Evolutionary conservation across 1,140 invertebrate genomes (phyloP).

Genomic region (Hylaeus anthracinus): DNA sequence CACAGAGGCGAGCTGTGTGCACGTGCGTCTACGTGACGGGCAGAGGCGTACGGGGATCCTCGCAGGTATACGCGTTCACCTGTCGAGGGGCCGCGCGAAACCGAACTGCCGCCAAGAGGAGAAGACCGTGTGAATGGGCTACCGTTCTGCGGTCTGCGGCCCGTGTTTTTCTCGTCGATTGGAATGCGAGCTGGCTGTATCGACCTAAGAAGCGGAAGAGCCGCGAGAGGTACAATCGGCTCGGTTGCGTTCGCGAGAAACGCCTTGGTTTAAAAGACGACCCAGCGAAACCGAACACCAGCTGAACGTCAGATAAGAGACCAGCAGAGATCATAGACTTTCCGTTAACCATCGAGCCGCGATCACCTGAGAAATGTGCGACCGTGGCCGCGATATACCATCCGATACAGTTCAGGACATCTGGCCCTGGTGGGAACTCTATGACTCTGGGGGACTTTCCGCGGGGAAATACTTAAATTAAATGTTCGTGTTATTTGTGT

Average conservation of each 20-base stretch:
- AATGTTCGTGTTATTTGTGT: too few relatives aligned
- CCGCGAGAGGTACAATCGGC: background rate
- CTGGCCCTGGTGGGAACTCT: constrained; percentile 43
- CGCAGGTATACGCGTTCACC: constrained; percentile 47
- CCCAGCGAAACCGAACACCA: constrained; percentile 61
- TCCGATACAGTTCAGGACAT: constrained; percentile 51
- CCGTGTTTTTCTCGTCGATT: constrained; percentile 69
- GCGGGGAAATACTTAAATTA: too few relatives aligned
- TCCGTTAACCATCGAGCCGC: constrained; percentile 69
- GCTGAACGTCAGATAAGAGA: constrained; percentile 62
- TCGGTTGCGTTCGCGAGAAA: constrained; percentile 11
- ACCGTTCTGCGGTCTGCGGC: constrained; percentile 72
- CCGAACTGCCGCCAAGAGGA: constrained; percentile 37
- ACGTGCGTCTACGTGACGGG: constrained; percentile 39
- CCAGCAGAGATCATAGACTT: constrained; percentile 57
- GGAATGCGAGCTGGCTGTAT: constrained; percentile 61
- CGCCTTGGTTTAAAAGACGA: background rate
- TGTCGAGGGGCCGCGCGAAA: constrained; percentile 39
- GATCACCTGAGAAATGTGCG: constrained; percentile 68
- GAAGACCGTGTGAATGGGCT: constrained; percentile 75
- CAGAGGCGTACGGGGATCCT: background rate
- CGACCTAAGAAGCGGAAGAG: constrained; percentile 37
- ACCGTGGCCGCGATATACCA: constrained; percentile 35
- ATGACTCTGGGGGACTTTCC: background rate
- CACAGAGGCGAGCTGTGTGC: constrained; percentile 23